Evolutionary conservation across 2,797 vertebrate genomes (phyloP), one percentile per base, ranked within the genome.

Genomic region (Neosilurus mollespiculum): DNA sequence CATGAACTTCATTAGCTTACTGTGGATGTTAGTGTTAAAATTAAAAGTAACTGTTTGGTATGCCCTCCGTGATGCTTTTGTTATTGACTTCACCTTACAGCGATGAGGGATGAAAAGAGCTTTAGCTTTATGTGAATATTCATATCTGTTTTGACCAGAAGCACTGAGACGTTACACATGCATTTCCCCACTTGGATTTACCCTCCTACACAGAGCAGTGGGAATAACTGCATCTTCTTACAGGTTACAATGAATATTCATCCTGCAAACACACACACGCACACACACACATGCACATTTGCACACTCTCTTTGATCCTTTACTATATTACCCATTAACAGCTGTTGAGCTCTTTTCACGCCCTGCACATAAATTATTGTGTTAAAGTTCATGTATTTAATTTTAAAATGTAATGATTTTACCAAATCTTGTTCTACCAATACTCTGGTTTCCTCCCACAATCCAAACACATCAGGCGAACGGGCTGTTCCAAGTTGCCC

Each of bases 131-230:
- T 83, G 26, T 81, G 49, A 76, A 83, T 81, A 83, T 81, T 81
- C 90, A 93, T 93, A 90, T 90, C 88, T 82, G 80, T 79, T 91
- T 90, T 93, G 92, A 93, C 93, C 92, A 91, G 91, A 88, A 94
- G 93, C 91, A 83, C 67, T 82, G 85, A 92, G 90, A 92, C 90
- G 92, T 87, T 91, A 92, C 89, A 92, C 88, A 94, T 90, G 93
- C 92, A 93, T 92, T 92, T 92, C 89, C 89, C 92, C 92, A 92
- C 90, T 93, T 92, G 93, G 92, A 93, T 92, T 92, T 92, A 88
- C 89, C 93, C 93, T 91, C 93, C 93, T 90, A 94, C 93, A 92
- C 93, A 93, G 91, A 93, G 92, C 90, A 86, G 89, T 92, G 91
- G 91, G 93, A 93, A 93, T 93, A 92, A 93, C 89, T 91, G 89